Evolutionary conservation across 2,797 vertebrate genomes (phyloP).

Genomic region (Chelon auratus): DNA sequence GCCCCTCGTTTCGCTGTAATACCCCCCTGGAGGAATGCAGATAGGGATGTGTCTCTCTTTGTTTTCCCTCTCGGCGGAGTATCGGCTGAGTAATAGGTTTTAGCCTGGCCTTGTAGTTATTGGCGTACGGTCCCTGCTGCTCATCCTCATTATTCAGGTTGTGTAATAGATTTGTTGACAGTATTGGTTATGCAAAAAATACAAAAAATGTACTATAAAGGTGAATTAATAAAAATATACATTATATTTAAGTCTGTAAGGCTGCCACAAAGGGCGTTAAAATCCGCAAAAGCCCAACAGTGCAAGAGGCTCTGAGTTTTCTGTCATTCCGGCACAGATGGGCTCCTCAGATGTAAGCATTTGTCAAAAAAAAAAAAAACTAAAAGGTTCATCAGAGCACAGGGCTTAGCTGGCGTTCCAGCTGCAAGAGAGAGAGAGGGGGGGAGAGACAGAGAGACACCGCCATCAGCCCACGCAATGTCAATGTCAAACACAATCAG

Average conservation of each 20-base stretch:
- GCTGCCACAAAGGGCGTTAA: background rate
- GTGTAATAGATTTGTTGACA: background rate
- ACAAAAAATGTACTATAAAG: background rate
- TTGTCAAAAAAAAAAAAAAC: constrained; percentile 61
- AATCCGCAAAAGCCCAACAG: constrained; percentile 7
- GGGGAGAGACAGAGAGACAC: constrained; percentile 11
- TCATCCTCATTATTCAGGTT: background rate
- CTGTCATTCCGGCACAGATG: constrained; percentile 36
- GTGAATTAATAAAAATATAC: background rate
- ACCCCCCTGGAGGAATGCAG: constrained; percentile 34
- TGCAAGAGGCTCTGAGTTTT: constrained; percentile 26
- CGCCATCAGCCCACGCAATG: constrained; percentile 50
- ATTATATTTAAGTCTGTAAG: background rate
- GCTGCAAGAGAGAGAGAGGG: constrained; percentile 12
- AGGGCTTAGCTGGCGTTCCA: constrained; percentile 45
- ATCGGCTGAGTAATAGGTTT: constrained; percentile 25
- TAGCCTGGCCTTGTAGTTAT: constrained; percentile 10
- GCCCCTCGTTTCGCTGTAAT: constrained; percentile 17
- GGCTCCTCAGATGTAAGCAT: constrained; percentile 33
- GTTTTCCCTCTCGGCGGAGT: constrained; percentile 51
- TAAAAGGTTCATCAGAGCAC: constrained; percentile 52
- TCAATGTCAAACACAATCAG: constrained; percentile 43
- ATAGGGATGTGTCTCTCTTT: constrained; percentile 40
- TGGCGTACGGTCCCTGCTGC: constrained; percentile 2
- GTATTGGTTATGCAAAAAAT: background rate